These are phyloP conservation scores for Pristionchus mayeri DNA, from an alignment of 2,888 invertebrate species.

Conservation along the genomic window DNA sequence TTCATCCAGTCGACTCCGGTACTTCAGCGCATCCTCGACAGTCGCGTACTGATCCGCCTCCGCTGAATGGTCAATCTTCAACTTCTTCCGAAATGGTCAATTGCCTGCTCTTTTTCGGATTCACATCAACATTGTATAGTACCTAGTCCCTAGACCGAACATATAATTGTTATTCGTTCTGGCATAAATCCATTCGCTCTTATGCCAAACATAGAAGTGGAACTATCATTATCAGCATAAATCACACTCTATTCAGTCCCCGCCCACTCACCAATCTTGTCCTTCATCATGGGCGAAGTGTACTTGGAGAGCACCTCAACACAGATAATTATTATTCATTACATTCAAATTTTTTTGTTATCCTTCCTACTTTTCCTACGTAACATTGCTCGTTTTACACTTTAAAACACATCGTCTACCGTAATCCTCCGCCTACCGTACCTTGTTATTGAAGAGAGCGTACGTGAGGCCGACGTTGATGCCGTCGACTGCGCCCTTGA, in stretches of 20 bases:
- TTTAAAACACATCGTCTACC: background rate
- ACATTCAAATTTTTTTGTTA: too few species aligned
- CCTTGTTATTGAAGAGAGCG: slow-evolving; percentile 61
- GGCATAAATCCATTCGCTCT: too few species aligned
- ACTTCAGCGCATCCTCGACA: slow-evolving; percentile 8
- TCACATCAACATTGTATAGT: too few species aligned
- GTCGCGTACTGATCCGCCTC: slow-evolving; percentile 20
- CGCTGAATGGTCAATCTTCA: background rate
- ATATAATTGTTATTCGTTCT: too few species aligned
- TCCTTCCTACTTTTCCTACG: too few species aligned
- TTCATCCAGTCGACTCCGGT: slow-evolving; percentile 10
- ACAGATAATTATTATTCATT: background rate
- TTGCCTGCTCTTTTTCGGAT: too few species aligned
- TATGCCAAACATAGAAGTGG: too few species aligned
- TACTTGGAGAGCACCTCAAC: slow-evolving; percentile 55
- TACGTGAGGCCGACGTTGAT: slow-evolving; percentile 70
- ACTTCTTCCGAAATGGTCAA: too few species aligned
- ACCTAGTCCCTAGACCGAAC: too few species aligned
- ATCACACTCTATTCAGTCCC: too few species aligned
- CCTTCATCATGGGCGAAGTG: slow-evolving; percentile 65
- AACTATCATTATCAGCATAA: too few species aligned
- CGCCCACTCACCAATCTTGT: slow-evolving; percentile 35
- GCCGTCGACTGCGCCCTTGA: slow-evolving; percentile 74
- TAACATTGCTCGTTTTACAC: too few species aligned
- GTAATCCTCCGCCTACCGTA: slow-evolving; percentile 20